A percentile compares a stretch with the other conserved stretches of the same genome.
Evolutionary conservation across 2,888 invertebrate genomes (phyloP).

Genomic region (Athrips mouffetella): DNA sequence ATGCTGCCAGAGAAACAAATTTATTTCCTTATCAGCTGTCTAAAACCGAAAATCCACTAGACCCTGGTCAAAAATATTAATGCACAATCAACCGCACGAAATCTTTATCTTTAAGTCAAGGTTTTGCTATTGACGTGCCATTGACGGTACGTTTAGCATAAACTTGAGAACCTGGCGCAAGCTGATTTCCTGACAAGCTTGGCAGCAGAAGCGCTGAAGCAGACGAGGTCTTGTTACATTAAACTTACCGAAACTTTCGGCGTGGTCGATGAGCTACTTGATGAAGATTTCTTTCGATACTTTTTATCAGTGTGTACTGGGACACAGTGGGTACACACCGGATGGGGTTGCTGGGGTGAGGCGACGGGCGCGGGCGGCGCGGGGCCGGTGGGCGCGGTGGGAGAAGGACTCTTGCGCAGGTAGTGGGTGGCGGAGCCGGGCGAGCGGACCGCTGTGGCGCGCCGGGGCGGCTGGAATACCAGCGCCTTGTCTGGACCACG

Average conservation of each 20-base stretch:
- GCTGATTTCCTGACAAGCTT: neutral
- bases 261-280: neutral
- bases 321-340: slow-evolving; percentile 20
- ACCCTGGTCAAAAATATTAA: too few species aligned
- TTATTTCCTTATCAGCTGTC: too few species aligned
- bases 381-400: slow-evolving; percentile 82
- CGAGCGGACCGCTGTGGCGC: slow-evolving; percentile 90
- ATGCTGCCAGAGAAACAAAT: too few species aligned
- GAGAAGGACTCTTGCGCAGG: slow-evolving; percentile 95
- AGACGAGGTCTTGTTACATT: too few species aligned
- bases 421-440: slow-evolving; percentile 91
- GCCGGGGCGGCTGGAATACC: slow-evolving; percentile 84
- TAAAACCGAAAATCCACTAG: too few species aligned
- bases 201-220: neutral
- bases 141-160: too few species aligned
- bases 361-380: slow-evolving; percentile 70
- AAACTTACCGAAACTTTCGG: neutral
- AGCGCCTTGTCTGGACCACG: slow-evolving; percentile 79
- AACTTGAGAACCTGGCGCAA: too few species aligned
- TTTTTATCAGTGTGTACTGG: too few species aligned
- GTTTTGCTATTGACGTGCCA: too few species aligned
- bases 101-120: too few species aligned
- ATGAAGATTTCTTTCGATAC: neutral
- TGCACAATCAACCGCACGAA: too few species aligned
- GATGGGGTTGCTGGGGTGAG: slow-evolving; percentile 42